Evolutionary conservation across 2,888 invertebrate genomes (phyloP).

Genomic region (Sinhomidia bicolor): DNA sequence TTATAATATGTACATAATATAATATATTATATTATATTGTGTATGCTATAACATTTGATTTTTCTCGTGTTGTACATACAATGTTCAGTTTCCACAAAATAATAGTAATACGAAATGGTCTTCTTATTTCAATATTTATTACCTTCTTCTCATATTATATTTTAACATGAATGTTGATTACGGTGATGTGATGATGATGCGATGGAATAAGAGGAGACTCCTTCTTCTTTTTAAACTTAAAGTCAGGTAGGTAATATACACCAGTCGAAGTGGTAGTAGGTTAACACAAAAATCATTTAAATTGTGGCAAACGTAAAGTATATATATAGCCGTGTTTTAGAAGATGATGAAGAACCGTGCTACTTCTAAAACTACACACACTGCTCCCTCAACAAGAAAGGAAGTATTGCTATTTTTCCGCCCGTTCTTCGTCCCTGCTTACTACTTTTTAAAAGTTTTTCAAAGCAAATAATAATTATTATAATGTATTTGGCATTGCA

Average conservation of each 20-base stretch:
- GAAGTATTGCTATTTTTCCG: neutral
- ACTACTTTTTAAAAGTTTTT: neutral
- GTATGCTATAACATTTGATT: constrained; percentile 10
- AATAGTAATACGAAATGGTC: constrained; percentile 1
- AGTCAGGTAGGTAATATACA: neutral
- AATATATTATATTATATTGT: neutral
- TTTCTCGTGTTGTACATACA: neutral
- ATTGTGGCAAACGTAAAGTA: constrained; percentile 4
- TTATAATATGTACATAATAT: constrained; percentile 13
- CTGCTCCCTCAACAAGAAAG: neutral
- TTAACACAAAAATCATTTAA: constrained; percentile 18
- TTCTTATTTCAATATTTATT: constrained; percentile 56
- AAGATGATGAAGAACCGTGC: neutral
- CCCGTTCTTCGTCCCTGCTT: neutral
- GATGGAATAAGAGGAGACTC: constrained; percentile 25
- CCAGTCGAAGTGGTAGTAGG: neutral
- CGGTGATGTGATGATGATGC: neutral
- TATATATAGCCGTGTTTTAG: neutral
- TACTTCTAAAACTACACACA: neutral
- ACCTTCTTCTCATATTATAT: constrained; percentile 50
- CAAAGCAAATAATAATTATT: constrained; percentile 3
- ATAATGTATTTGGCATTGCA: constrained; percentile 14
- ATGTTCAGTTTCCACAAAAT: constrained; percentile 7
- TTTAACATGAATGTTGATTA: constrained; percentile 55
- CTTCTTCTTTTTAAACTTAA: neutral